Conservation (phyloP, 2,113 vertebrate genomes). For the Axis porcinus region DNA sequence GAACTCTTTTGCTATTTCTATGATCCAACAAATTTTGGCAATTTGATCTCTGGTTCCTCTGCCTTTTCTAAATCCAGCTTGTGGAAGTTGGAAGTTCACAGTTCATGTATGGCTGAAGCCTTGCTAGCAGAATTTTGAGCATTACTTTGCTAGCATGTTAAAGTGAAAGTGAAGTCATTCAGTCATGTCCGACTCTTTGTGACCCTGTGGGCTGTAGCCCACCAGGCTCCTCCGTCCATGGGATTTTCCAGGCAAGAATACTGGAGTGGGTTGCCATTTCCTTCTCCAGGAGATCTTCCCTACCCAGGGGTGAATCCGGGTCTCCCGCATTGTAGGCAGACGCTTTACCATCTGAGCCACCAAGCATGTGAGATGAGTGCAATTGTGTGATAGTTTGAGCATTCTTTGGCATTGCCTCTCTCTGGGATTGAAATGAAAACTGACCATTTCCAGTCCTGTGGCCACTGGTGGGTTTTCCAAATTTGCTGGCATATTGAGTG, state of each 20-base stretch:
- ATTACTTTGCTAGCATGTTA: not conserved
- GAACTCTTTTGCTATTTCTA: not conserved
- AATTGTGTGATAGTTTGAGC: not conserved
- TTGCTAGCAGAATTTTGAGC: not conserved
- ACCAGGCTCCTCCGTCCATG: too few relatives aligned
- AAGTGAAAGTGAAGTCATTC: too few relatives aligned
- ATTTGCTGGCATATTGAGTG: not conserved
- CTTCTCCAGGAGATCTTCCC: too few relatives aligned
- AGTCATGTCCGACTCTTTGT: too few relatives aligned
- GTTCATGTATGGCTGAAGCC: fast-evolving
- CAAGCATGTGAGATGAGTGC: not conserved
- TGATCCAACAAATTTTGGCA: not conserved
- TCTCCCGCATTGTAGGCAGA: too few relatives aligned
- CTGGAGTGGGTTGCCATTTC: too few relatives aligned
- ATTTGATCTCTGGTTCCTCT: not conserved
- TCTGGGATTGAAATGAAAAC: not conserved
- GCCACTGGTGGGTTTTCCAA: not conserved
- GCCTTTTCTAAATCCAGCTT: not conserved
- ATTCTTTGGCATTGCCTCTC: not conserved
- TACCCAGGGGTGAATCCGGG: too few relatives aligned
- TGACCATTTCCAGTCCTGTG: not conserved
- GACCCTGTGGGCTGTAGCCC: too few relatives aligned
- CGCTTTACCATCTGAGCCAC: too few relatives aligned
- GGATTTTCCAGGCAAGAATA: too few relatives aligned
- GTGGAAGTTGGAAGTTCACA: not conserved